Base-by-base conservation (phyloP, 1,140 invertebrate species). In the Rhysida immarginata region DNA sequence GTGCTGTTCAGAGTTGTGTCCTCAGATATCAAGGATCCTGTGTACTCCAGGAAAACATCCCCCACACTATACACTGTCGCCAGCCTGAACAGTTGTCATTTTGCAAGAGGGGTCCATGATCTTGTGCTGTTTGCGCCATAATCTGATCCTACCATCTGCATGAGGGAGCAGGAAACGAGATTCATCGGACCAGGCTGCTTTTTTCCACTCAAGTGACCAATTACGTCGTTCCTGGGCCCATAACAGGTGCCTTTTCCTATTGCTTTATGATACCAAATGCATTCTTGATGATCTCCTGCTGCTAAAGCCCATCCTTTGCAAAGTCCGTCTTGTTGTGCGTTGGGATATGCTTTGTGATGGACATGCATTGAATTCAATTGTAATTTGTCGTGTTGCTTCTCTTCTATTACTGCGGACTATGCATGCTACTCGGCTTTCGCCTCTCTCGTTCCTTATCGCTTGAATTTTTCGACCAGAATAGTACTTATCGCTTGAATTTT, bases 151-250 rank as follows among this genome's bases (percentile, higher is more conserved):
- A 46, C 35, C 53, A 55, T 58, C 57, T 42, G 53, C 57, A 58
- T 58, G 57, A 41, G 50, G 53, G 35, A 58, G 25, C 20, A 55
- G 46, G 41, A 58, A 58, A 26, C 51, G 29, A 27, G 46, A 56
- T 52, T 56, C 57, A 27, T 52, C 45, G 35, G 26, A 35, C 29
- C 54, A 58, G 35, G 49, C 57, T 1, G 51, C 53, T 20, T 42
- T 58, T 53, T 56, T 58, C 57, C 46, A 56, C 25, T 53, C 57
- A 43, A 44, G 41, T 3, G 57, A 11, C 49, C 53, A 56, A 21
- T 56, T 43, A 29, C 48, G 2, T 11, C 35, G 2, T 43, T 56
- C 42, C 53, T 58, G 27, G 52, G 25, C 53, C 53, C 57, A 55
- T 26, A 44, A 16, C 11, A 55, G 52, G 18, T 29, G 3, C 20